These are phyloP conservation scores for Aleiodes testaceus DNA, from an alignment of 2,888 invertebrate species.

Conservation along the genomic window DNA sequence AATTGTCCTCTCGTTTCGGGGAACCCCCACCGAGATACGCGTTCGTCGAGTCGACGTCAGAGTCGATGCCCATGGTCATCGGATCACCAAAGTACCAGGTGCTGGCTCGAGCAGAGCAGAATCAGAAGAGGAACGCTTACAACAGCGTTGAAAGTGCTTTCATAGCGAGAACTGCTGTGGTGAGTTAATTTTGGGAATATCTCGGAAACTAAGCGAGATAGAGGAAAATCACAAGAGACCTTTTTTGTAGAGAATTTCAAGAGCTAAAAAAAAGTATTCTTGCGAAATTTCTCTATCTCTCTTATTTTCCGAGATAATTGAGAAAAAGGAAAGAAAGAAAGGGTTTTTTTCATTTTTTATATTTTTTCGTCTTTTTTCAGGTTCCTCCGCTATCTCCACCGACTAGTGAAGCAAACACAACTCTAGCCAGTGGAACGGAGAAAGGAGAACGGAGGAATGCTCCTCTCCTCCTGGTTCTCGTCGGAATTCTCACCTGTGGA, in stretches of 20 bases:
- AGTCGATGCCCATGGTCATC: conserved; percentile 65
- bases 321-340: too few species aligned
- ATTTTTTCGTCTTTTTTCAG: conserved; percentile 57
- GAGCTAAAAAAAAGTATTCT: too few species aligned
- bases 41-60: conserved; percentile 61
- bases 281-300: too few species aligned
- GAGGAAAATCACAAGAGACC: too few species aligned
- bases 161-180: conserved; percentile 70
- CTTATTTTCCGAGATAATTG: too few species aligned
- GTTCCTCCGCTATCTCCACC: conserved; percentile 71
- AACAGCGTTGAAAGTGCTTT: conserved; percentile 70
- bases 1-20: conserved; percentile 42
- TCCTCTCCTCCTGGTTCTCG: conserved; percentile 65
- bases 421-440: conserved; percentile 67
- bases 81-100: conserved; percentile 67
- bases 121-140: conserved; percentile 51
- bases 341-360: too few species aligned
- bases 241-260: too few species aligned
- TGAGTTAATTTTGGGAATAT: conserved; percentile 60
- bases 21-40: conserved; percentile 64
- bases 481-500: conserved; percentile 70
- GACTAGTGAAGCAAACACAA: conserved; percentile 69
- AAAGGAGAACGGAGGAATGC: conserved; percentile 68
- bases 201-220: too few species aligned
- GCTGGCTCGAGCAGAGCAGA: conserved; percentile 49